phyloP scores from a whole-genome alignment of 1,140 invertebrate genomes.

The Zaprionus capensis region DNA sequence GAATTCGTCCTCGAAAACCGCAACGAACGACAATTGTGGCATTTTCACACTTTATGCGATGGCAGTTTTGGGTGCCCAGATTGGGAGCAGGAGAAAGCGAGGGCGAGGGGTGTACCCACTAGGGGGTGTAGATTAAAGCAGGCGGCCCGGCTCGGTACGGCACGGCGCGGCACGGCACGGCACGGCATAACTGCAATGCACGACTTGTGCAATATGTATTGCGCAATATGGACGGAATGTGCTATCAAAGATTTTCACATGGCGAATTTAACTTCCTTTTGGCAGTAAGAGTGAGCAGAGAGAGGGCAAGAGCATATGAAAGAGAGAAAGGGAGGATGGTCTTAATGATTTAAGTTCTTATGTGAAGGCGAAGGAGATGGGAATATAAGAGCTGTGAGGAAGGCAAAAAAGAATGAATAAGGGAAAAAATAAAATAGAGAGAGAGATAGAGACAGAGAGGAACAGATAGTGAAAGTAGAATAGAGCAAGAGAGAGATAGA shows the following conservation, averaged over 20 bases:
- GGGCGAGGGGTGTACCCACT: not conserved
- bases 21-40: constrained; percentile 76
- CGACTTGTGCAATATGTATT: constrained; percentile 38
- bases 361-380: not conserved
- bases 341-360: constrained; percentile 2
- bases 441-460: not conserved
- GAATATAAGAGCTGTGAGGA: not conserved
- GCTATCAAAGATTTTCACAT: constrained; percentile 47
- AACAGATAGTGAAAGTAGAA: too few relatives aligned
- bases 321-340: not conserved
- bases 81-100: too few relatives aligned
- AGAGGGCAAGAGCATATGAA: not conserved
- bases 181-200: constrained; percentile 34
- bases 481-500: not conserved
- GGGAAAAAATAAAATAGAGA: not conserved
- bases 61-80: not conserved
- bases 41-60: constrained; percentile 75
- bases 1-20: constrained; percentile 63
- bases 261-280: constrained; percentile 35
- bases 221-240: constrained; percentile 41
- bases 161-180: not conserved
- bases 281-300: not conserved
- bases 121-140: constrained; percentile 31
- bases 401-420: not conserved
- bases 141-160: not conserved